These are phyloP conservation scores for Clostera curtula DNA, from an alignment of 2,888 invertebrate species.

Conservation along the genomic window DNA sequence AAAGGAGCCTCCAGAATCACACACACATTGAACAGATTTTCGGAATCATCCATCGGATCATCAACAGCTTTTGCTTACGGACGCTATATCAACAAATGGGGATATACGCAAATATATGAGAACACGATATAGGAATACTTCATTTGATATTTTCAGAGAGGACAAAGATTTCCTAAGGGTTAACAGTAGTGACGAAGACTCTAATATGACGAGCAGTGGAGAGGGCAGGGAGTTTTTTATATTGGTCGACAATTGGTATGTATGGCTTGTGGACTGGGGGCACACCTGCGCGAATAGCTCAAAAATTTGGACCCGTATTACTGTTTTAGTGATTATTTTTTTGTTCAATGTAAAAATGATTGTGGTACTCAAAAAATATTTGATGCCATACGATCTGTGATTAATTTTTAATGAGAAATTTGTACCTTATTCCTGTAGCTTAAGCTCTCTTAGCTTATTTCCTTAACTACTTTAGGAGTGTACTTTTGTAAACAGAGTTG, in stretches of 20 bases:
- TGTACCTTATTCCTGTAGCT: too few species aligned
- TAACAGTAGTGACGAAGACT: constrained; percentile 58
- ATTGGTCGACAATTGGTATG: constrained; percentile 58
- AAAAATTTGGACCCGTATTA: too few species aligned
- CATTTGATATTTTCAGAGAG: constrained; percentile 58
- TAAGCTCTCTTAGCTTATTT: too few species aligned
- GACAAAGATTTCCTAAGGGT: constrained; percentile 56
- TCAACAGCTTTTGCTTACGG: constrained; percentile 24
- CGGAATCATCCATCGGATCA: constrained; percentile 21
- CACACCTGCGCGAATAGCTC: too few species aligned
- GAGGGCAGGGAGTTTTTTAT: constrained; percentile 57
- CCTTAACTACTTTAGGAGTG: too few species aligned
- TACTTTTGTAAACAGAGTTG: too few species aligned
- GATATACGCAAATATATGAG: constrained; percentile 18
- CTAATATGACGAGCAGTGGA: constrained; percentile 43
- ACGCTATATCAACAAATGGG: constrained; percentile 17
- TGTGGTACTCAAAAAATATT: too few species aligned
- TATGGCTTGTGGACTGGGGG: too few species aligned
- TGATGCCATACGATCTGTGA: too few species aligned
- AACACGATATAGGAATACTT: constrained; percentile 20
- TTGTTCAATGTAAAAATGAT: too few species aligned
- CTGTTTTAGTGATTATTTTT: too few species aligned
- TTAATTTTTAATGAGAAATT: too few species aligned
- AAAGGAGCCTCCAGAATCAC: neutral
- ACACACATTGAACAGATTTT: constrained; percentile 12